Percentiles rank a stretch among this genome's conserved stretches.
These are phyloP conservation scores for Puma concolor DNA, from an alignment of 2,113 vertebrate species.

Conservation along the genomic window DNA sequence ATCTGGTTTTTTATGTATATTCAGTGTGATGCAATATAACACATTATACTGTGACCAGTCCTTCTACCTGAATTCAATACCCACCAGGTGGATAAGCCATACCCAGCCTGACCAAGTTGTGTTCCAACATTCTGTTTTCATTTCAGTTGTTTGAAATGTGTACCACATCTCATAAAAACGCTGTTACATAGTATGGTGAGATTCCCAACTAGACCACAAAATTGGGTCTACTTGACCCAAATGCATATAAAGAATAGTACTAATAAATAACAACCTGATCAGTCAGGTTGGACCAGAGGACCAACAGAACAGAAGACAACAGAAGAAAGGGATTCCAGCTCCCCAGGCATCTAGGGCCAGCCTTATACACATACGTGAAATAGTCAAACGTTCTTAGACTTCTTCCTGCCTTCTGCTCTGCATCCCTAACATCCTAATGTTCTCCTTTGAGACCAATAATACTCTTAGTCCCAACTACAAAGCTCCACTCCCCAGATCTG, in stretches of 20 bases:
- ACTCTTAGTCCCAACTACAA: neutral
- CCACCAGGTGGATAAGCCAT: neutral
- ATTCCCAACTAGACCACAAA: neutral
- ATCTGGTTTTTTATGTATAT: neutral
- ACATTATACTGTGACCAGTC: neutral
- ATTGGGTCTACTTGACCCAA: neutral
- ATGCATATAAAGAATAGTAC: neutral
- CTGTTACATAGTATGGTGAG: neutral
- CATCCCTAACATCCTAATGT: neutral
- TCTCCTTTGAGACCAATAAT: neutral
- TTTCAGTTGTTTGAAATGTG: constrained; percentile 44
- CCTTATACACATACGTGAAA: neutral
- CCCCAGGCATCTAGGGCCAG: neutral
- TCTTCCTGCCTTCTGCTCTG: neutral
- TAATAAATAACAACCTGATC: neutral
- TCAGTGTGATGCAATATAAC: neutral
- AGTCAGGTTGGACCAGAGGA: neutral
- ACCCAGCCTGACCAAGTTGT: neutral
- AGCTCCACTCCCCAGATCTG: neutral
- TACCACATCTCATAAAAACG: neutral
- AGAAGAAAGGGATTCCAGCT: neutral
- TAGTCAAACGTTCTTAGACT: neutral
- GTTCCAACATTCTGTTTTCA: constrained; percentile 36
- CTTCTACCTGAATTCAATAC: neutral
- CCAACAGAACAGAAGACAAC: neutral